Conservation (phyloP, 2,113 vertebrate genomes). For the Phasianus colchicus region DNA sequence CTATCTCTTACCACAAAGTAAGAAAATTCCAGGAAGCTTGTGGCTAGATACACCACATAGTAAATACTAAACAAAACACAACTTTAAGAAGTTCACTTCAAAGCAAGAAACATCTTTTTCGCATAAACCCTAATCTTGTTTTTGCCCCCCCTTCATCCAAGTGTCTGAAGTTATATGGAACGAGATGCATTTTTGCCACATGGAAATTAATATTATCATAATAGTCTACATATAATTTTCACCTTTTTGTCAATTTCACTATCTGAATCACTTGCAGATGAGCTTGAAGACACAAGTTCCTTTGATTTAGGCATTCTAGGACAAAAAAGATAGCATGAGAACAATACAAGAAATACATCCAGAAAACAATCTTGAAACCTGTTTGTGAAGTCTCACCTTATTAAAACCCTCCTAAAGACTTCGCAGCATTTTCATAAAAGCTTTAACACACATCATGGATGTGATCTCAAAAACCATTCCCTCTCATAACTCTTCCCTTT, state of each 20-base stretch:
- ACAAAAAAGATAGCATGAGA: slow-evolving; percentile 42
- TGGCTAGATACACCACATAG: background rate
- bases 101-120: background rate
- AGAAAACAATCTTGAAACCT: background rate
- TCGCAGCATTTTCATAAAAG: background rate
- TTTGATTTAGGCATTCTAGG: slow-evolving; percentile 97
- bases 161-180: background rate
- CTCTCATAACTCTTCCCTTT: background rate
- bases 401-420: background rate
- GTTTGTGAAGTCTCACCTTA: background rate
- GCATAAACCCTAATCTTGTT: background rate
- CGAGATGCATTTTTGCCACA: background rate
- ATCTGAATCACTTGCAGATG: slow-evolving; percentile 94
- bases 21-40: background rate
- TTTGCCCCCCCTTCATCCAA: background rate
- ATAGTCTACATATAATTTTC: slow-evolving; percentile 9
- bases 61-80: background rate
- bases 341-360: background rate
- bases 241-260: slow-evolving; percentile 97
- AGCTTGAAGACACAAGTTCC: slow-evolving; percentile 93
- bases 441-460: background rate
- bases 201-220: background rate
- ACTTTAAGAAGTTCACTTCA: background rate
- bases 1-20: background rate
- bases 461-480: background rate